phyloP scores from a whole-genome alignment of 2,888 invertebrate genomes.

The Deroplatys truncata region DNA sequence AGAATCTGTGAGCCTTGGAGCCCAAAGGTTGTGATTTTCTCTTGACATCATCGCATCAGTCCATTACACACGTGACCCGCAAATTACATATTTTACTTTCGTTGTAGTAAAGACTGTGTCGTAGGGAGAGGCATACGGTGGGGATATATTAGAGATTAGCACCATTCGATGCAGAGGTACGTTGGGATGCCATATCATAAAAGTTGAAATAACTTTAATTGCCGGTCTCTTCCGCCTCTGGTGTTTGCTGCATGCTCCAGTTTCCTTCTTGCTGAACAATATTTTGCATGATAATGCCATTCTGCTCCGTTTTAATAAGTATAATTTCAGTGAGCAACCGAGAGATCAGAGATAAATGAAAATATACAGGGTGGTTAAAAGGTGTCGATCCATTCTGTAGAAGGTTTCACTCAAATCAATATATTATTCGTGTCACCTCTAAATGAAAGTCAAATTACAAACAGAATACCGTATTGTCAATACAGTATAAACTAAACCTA shows the following conservation, averaged over 20 bases:
- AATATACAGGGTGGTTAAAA: not conserved
- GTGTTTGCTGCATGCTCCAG: not conserved
- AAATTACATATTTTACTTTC: not conserved
- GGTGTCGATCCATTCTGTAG: too few relatives aligned
- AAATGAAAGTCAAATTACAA: too few relatives aligned
- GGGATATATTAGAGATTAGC: not conserved
- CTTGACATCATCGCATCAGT: not conserved
- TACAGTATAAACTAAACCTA: too few relatives aligned
- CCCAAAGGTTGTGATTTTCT: not conserved
- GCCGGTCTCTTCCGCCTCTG: not conserved
- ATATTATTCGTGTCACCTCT: too few relatives aligned
- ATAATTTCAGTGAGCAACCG: not conserved
- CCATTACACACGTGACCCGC: not conserved
- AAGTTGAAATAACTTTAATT: not conserved
- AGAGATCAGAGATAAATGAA: not conserved
- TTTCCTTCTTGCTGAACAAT: not conserved
- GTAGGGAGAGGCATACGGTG: too few relatives aligned
- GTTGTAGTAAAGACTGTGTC: not conserved
- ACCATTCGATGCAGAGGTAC: not conserved
- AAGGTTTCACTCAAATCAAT: too few relatives aligned
- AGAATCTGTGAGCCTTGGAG: not conserved
- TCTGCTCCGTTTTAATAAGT: not conserved
- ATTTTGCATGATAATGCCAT: not conserved
- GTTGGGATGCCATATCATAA: not conserved
- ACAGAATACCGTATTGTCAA: too few relatives aligned